phyloP scores from a whole-genome alignment of 2,797 vertebrate genomes.

The Dryobates pubescens region DNA sequence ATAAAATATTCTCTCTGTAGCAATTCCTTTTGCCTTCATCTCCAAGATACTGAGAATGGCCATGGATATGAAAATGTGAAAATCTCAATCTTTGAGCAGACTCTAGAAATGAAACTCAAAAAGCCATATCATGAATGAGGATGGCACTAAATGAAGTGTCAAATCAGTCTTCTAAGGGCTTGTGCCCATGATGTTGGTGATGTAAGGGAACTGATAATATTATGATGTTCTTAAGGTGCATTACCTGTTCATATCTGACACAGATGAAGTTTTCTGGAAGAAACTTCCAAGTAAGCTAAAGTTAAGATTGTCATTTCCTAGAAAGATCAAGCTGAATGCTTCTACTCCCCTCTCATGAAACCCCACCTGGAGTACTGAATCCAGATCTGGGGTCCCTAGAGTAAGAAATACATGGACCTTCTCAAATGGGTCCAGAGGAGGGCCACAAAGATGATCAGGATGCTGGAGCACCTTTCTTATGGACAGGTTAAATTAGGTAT shows the following conservation, averaged over 20 bases:
- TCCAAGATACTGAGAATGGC: background rate
- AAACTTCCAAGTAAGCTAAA: background rate
- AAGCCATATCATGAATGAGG: background rate
- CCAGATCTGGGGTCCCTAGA: background rate
- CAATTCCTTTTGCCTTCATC: background rate
- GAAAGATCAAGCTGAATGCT: background rate
- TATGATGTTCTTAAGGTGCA: background rate
- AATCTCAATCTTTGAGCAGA: background rate
- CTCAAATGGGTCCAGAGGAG: background rate
- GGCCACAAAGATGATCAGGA: background rate
- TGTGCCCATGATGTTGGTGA: background rate
- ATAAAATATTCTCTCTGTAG: background rate
- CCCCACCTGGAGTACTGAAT: background rate
- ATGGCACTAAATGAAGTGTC: background rate
- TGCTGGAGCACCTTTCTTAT: background rate
- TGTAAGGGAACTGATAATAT: background rate
- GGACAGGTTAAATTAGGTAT: background rate
- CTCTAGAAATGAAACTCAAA: background rate
- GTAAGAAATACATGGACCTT: background rate
- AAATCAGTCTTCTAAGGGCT: background rate
- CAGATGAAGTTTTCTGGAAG: background rate
- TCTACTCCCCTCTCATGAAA: background rate
- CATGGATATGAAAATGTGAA: background rate
- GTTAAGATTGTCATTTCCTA: background rate
- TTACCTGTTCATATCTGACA: background rate